Evolutionary conservation across 2,113 vertebrate genomes (phyloP).

Genomic region (Gnathonemus echidnorhynchus): DNA sequence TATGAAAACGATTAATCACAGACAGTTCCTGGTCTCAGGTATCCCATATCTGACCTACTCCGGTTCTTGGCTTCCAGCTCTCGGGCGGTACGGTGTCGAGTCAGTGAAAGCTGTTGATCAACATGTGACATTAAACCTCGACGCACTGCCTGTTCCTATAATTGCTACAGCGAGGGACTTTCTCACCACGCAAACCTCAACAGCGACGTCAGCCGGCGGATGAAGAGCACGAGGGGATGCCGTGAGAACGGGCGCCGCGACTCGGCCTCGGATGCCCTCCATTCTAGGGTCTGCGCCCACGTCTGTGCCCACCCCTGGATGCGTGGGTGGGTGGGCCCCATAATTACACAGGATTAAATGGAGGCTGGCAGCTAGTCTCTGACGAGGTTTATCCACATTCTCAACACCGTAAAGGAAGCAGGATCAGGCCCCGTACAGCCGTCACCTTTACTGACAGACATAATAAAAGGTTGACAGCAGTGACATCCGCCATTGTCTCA

Average conservation of each 20-base stretch:
- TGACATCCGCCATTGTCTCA: constrained; percentile 63
- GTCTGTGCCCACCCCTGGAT: constrained; percentile 37
- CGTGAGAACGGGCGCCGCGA: background rate
- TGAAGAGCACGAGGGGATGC: background rate
- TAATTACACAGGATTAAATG: constrained; percentile 27
- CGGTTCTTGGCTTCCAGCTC: background rate
- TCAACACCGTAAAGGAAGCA: constrained; percentile 71
- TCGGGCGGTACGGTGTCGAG: background rate
- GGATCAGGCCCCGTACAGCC: constrained; percentile 73
- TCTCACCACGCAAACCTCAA: background rate
- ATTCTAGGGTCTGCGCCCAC: constrained; percentile 18
- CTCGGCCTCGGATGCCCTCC: background rate
- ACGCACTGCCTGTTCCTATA: background rate
- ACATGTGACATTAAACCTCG: background rate
- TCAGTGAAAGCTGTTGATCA: background rate
- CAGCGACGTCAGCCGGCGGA: background rate
- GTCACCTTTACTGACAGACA: constrained; percentile 77
- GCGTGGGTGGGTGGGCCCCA: constrained; percentile 22
- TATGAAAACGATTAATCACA: background rate
- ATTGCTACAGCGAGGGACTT: background rate
- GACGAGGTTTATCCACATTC: constrained; percentile 1
- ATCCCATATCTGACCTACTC: background rate
- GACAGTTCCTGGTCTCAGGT: background rate
- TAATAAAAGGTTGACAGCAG: constrained; percentile 74
- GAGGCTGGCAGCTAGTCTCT: constrained; percentile 25